A percentile compares a stretch with the other conserved stretches of the same genome.
Conservation (phyloP, 1,140 invertebrate genomes). For the Magallana ariakensis region DNA sequence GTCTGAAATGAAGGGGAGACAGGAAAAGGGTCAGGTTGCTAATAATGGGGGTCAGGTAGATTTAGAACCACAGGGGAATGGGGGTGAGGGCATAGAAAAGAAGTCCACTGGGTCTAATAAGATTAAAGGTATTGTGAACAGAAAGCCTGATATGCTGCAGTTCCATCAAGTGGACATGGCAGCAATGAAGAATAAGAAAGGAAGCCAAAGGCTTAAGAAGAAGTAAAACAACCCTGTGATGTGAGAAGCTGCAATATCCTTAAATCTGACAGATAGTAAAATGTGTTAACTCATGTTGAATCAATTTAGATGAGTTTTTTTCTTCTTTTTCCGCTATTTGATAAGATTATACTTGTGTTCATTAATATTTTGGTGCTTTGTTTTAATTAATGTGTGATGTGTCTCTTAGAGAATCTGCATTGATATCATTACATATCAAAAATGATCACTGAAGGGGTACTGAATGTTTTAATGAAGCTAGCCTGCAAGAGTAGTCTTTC, state of each 20-base stretch:
- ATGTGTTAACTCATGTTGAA: neutral
- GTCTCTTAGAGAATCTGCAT: neutral
- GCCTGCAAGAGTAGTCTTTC: neutral
- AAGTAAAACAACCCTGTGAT: neutral
- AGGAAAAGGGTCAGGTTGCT: neutral
- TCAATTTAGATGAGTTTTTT: neutral
- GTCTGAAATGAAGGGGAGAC: neutral
- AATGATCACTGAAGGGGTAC: too few relatives aligned
- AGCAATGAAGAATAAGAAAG: neutral
- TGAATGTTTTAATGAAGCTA: neutral
- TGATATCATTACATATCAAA: too few relatives aligned
- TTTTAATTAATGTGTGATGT: neutral
- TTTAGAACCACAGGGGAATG: neutral
- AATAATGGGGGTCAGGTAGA: neutral
- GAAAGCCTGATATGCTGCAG: conserved; percentile 17
- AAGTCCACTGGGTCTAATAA: conserved; percentile 5
- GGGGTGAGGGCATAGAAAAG: neutral
- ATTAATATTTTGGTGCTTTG: neutral
- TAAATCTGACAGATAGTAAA: neutral
- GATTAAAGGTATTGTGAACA: conserved; percentile 25
- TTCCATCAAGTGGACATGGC: conserved; percentile 27
- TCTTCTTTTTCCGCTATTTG: neutral
- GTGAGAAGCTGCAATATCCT: neutral
- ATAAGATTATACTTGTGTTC: neutral
- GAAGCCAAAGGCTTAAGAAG: neutral